Conservation (phyloP, 2,113 vertebrate genomes). For the Phalacrocorax brasilianus region DNA sequence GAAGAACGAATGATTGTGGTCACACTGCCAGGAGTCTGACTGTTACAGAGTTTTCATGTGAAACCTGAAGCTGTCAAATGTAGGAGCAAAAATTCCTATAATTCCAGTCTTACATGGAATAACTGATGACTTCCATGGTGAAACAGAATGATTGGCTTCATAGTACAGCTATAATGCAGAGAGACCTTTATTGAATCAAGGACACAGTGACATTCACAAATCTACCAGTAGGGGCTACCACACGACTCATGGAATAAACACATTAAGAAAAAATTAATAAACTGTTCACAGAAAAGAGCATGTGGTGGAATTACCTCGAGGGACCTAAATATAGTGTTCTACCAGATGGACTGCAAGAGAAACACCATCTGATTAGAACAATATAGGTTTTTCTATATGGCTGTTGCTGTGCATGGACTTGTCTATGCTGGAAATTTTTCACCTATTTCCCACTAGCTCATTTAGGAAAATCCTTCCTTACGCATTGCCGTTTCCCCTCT, state of each 20-base stretch:
- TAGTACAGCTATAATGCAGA: neutral
- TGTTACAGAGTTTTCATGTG: neutral
- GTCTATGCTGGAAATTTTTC: neutral
- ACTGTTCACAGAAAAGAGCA: neutral
- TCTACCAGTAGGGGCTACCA: neutral
- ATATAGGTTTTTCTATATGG: neutral
- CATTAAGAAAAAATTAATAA: neutral
- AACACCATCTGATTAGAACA: slow-evolving; percentile 13
- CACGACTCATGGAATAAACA: neutral
- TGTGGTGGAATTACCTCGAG: neutral
- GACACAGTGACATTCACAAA: neutral
- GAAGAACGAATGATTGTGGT: neutral
- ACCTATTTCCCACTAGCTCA: neutral
- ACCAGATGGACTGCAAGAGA: slow-evolving; percentile 20
- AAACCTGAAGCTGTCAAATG: neutral
- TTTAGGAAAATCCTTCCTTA: neutral
- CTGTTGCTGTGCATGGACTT: neutral
- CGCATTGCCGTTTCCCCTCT: neutral
- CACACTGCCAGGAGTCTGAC: neutral
- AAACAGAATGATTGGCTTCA: neutral
- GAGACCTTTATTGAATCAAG: neutral
- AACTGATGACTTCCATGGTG: neutral
- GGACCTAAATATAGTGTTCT: neutral
- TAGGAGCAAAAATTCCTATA: neutral
- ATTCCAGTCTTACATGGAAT: neutral